These are phyloP conservation scores for Drosophila meridiana DNA, from an alignment of 2,888 invertebrate species.

Conservation along the genomic window DNA sequence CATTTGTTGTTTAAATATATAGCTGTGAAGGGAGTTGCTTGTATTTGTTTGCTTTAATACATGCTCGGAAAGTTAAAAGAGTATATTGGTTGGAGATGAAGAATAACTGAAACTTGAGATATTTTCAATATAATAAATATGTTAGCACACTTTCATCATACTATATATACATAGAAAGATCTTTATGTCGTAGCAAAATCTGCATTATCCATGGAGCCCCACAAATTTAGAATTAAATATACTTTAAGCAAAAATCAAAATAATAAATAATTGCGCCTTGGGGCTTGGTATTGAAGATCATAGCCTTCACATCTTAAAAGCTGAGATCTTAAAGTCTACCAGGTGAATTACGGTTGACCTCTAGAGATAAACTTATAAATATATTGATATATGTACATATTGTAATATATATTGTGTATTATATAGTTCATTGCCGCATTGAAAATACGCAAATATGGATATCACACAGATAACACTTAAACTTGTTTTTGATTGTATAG, in stretches of 20 bases:
- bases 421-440: neutral
- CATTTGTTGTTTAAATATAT: slow-evolving; percentile 1
- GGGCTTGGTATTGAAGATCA: too few relatives aligned
- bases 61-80: neutral
- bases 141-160: too few relatives aligned
- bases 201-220: too few relatives aligned
- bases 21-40: neutral
- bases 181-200: too few relatives aligned
- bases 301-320: neutral
- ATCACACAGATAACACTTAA: neutral
- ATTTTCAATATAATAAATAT: neutral
- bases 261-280: too few relatives aligned
- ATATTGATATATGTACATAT: too few relatives aligned
- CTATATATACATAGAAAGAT: too few relatives aligned
- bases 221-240: too few relatives aligned
- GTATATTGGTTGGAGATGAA: neutral
- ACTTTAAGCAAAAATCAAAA: too few relatives aligned
- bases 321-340: neutral
- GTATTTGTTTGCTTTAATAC: neutral
- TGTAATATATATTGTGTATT: too few relatives aligned
- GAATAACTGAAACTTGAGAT: neutral
- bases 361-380: neutral
- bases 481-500: neutral
- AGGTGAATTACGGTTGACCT: neutral
- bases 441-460: neutral